Conservation (phyloP, 1,140 invertebrate genomes). For the Parasteatoda tepidariorum region DNA sequence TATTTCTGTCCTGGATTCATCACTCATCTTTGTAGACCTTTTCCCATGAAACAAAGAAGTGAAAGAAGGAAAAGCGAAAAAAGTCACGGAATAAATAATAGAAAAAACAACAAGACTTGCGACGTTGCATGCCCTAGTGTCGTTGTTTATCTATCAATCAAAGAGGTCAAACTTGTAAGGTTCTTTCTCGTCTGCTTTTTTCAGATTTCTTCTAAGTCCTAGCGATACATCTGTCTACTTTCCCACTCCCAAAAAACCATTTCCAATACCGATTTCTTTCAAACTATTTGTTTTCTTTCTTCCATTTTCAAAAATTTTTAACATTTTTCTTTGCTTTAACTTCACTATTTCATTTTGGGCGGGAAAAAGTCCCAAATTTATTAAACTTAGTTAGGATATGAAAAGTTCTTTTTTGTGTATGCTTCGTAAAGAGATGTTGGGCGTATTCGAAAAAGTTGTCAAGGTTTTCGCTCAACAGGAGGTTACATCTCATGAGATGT, state of each 20-base stretch:
- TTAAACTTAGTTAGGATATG: neutral
- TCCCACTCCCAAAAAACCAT: slow-evolving; percentile 14
- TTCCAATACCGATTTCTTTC: slow-evolving; percentile 26
- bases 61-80: neutral
- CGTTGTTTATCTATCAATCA: slow-evolving; percentile 56
- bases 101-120: slow-evolving; percentile 3
- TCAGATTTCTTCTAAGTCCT: slow-evolving; percentile 17
- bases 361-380: neutral
- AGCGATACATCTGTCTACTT: slow-evolving; percentile 21
- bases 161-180: slow-evolving; percentile 47
- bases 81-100: slow-evolving; percentile 34
- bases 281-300: neutral
- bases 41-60: slow-evolving; percentile 30
- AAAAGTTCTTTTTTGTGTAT: neutral
- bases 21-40: slow-evolving; percentile 22
- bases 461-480: slow-evolving; percentile 23
- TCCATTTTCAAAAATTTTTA: neutral
- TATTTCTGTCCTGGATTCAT: slow-evolving; percentile 13
- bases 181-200: slow-evolving; percentile 22
- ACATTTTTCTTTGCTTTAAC: neutral
- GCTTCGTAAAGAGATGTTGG: neutral
- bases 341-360: neutral
- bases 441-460: slow-evolving; percentile 13
- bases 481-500: neutral
- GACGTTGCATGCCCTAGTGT: slow-evolving; percentile 32